Conservation (phyloP, 2,888 invertebrate genomes). For the Gymnoscelis rufifasciata region DNA sequence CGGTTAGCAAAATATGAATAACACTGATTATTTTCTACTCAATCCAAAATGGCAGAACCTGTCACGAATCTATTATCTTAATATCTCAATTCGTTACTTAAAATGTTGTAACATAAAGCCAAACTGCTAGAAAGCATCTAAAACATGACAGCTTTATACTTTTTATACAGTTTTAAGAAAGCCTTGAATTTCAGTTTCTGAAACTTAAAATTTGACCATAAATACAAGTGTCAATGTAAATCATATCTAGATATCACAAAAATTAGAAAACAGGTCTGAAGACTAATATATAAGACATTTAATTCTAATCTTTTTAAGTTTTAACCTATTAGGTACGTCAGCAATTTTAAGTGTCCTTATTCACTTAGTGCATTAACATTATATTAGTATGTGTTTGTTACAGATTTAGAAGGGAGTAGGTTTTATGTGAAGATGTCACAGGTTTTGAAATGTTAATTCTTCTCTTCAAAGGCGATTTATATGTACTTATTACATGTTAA, state of each 20-base stretch:
- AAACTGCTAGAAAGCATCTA: no score
- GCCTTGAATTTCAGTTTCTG: background rate
- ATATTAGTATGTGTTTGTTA: no score
- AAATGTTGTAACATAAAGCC: background rate
- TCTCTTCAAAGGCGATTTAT: no score
- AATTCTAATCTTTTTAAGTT: conserved; percentile 10
- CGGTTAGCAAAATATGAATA: conserved; percentile 38
- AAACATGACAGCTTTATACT: background rate
- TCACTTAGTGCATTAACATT: no score
- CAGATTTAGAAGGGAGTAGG: background rate
- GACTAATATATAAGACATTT: conserved; percentile 7
- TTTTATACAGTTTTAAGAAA: background rate
- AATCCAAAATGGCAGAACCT: conserved; percentile 29
- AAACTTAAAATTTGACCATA: background rate
- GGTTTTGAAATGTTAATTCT: no score
- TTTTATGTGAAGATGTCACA: background rate
- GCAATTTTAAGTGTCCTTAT: conserved; percentile 8
- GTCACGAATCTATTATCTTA: conserved; percentile 25
- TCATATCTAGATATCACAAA: conserved; percentile 26
- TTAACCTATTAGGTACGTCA: conserved; percentile 36
- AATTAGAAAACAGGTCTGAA: conserved; percentile 21
- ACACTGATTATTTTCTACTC: conserved; percentile 24
- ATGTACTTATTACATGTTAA: no score
- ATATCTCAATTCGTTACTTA: conserved; percentile 2
- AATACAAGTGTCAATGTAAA: conserved; percentile 11